A percentile compares a stretch with the other conserved stretches of the same genome.
phyloP scores from a whole-genome alignment of 2,113 vertebrate genomes.

The Hippocampus mohnikei region DNA sequence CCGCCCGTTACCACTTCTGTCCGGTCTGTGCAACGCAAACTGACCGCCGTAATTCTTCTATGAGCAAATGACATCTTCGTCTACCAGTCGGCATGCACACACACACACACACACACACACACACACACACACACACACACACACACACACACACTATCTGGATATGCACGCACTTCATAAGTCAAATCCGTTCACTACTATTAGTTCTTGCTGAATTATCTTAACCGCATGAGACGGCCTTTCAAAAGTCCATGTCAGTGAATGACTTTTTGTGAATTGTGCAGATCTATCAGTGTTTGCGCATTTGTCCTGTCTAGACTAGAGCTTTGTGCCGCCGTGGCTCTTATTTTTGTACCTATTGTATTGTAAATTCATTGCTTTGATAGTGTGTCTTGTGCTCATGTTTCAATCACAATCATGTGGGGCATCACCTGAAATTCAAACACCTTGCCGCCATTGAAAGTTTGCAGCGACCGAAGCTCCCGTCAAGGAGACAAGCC shows the following conservation, averaged over 20 bases:
- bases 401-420: slow-evolving; percentile 71
- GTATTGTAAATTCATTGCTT: slow-evolving; percentile 74
- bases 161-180: slow-evolving; percentile 23
- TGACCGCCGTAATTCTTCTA: slow-evolving; percentile 41
- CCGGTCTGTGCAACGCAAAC: slow-evolving; percentile 4
- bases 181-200: slow-evolving; percentile 47
- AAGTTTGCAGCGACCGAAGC: slow-evolving; percentile 44
- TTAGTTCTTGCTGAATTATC: slow-evolving; percentile 59
- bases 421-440: slow-evolving; percentile 53
- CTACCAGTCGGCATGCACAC: slow-evolving; percentile 46
- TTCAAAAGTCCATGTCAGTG: slow-evolving; percentile 63
- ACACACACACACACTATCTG: not conserved
- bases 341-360: slow-evolving; percentile 81
- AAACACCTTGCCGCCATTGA: slow-evolving; percentile 37
- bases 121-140: too few relatives aligned
- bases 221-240: slow-evolving; percentile 61
- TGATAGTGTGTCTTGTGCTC: slow-evolving; percentile 65
- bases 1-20: slow-evolving; percentile 40
- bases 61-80: slow-evolving; percentile 43
- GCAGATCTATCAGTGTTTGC: slow-evolving; percentile 12
- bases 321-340: slow-evolving; percentile 69
- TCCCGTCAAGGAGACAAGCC: not conserved
- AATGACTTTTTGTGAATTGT: slow-evolving; percentile 51
- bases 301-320: slow-evolving; percentile 66
- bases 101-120: slow-evolving; percentile 2